Evolutionary conservation across 2,797 vertebrate species (phyloP), one percentile per base, ranked within the genome.

Genomic region (Lemur catta): DNA sequence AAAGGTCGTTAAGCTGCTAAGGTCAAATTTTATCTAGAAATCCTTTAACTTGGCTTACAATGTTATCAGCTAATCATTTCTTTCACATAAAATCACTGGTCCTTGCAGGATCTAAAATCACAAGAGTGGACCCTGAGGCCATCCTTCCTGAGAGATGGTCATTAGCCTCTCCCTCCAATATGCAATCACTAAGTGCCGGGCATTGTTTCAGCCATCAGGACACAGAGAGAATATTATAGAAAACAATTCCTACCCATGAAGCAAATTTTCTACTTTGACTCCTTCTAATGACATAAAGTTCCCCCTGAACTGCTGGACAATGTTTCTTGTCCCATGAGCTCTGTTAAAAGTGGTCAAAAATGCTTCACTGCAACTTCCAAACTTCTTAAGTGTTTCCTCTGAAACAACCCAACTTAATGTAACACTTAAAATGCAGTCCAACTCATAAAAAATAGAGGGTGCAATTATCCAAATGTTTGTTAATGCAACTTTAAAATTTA

Each of bases 271-370:
- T 9, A 78, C 35, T 15, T 52, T 76, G 38, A 89, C 50, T 2
- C 9, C 20, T 48, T 57, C 17, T 11, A 15, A 1, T 3, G 48
- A 35, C 0, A 2, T 69, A 9, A n/a, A 52, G 10, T 4, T 57
- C 2, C 17, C 33, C 24, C 14, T 33, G 67, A 61, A 38, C 7
- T 11, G 63, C 14, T 12, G 3, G 43, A 74, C 9, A 17, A 81
- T 14, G 12, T 4, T 75, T 35, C 72, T 15, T 22, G 1, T 11
- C 38, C 38, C 22, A 6, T 7, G 24, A 67, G 48, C 35, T 87
- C 67, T 41, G 78, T 35, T 84, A 9, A 46, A 48, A 46, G 17
- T 59, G 38, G 28, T 41, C 65, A 7, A 35, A 35, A 28, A 33
- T 0, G 9, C 8, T 65, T 86, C n/a, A n/a, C 0, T 28, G 4